Percentiles rank a stretch among this genome's conserved stretches.
Conservation (phyloP, 2,797 vertebrate species). For the Argya squamiceps region DNA sequence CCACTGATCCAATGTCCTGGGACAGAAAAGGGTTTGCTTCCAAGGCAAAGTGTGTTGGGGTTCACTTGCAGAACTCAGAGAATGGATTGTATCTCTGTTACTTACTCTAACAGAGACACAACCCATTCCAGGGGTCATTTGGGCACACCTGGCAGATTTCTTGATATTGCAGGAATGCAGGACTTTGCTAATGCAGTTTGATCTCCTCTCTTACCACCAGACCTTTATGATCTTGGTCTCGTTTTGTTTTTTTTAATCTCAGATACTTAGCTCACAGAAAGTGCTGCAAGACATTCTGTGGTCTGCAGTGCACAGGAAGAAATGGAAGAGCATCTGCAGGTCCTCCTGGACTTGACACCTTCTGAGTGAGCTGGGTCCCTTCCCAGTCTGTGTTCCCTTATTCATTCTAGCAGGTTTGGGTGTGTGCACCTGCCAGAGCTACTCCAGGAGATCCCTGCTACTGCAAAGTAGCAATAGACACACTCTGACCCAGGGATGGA, state of each 20-base stretch:
- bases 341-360: neutral
- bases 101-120: neutral
- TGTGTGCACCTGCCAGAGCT: neutral
- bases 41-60: neutral
- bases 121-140: neutral
- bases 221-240: neutral
- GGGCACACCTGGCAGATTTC: neutral
- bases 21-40: neutral
- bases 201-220: neutral
- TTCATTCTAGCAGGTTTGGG: neutral
- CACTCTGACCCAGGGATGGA: neutral
- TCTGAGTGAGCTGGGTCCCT: neutral
- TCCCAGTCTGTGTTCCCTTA: neutral
- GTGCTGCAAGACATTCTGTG: neutral
- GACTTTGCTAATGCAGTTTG: neutral
- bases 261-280: neutral
- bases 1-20: neutral
- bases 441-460: neutral
- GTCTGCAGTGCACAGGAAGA: neutral
- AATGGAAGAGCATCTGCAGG: neutral
- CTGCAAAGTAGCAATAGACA: neutral
- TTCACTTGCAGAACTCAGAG: neutral
- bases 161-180: neutral
- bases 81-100: neutral
- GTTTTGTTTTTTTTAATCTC: neutral